phyloP scores from a whole-genome alignment of 1,140 invertebrate species.

The Drosophila punjabiensis region DNA sequence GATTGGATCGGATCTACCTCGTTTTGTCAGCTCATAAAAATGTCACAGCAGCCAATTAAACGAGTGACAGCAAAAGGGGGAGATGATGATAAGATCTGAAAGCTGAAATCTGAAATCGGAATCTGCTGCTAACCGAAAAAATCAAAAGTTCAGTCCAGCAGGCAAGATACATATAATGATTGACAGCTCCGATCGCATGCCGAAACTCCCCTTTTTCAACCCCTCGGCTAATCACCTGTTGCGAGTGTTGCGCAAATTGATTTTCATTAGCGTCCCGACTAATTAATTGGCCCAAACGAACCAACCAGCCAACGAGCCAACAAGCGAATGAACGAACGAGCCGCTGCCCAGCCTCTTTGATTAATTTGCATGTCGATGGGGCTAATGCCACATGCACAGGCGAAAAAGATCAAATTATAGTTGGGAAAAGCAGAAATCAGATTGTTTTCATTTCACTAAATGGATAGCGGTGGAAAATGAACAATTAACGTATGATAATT shows the following conservation, averaged over 20 bases:
- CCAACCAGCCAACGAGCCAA: background rate
- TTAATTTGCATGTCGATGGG: conserved; percentile 60
- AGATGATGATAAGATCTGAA: conserved; percentile 19
- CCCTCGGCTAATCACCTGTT: conserved; percentile 56
- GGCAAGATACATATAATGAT: conserved; percentile 19
- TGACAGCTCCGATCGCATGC: conserved; percentile 44
- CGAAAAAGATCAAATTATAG: conserved; percentile 13
- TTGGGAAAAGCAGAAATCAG: background rate
- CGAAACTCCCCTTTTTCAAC: conserved; percentile 2
- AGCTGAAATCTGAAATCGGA: background rate
- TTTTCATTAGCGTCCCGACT: conserved; percentile 59
- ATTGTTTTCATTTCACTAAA: background rate
- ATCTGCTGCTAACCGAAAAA: background rate
- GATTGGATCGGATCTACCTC: conserved; percentile 44
- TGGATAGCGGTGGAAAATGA: background rate
- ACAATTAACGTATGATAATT: background rate
- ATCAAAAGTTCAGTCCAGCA: background rate
- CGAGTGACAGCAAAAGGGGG: conserved; percentile 7
- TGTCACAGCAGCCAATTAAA: conserved; percentile 75
- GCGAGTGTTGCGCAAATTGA: conserved; percentile 60
- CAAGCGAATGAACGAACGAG: conserved; percentile 11
- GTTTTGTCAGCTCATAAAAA: conserved; percentile 76
- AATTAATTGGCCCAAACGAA: conserved; percentile 62
- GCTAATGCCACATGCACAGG: conserved; percentile 28
- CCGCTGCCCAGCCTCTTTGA: conserved; percentile 35